Percentiles rank a stretch among this genome's conserved stretches.
Evolutionary conservation across 2,113 vertebrate species (phyloP).

Genomic region (Myiozetetes cayanensis): DNA sequence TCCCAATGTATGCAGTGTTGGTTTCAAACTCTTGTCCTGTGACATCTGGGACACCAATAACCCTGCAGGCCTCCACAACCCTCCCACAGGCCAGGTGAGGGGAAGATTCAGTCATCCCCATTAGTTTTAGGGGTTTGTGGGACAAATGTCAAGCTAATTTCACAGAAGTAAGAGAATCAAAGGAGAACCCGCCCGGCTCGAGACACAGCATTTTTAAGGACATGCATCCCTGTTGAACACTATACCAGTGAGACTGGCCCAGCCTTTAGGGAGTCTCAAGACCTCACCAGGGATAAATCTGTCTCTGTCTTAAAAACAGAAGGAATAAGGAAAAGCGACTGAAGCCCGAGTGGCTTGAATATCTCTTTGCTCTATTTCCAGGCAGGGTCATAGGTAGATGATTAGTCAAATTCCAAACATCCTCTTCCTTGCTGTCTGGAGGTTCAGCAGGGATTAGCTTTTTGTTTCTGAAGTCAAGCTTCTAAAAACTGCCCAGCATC

Average conservation of each 20-base stretch:
- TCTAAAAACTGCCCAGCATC: constrained; percentile 51
- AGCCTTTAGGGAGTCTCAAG: background rate
- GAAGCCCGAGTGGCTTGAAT: background rate
- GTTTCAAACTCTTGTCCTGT: background rate
- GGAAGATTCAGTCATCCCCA: background rate
- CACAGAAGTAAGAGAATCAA: background rate
- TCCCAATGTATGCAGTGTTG: background rate
- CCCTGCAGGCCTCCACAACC: accelerated
- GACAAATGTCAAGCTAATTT: background rate
- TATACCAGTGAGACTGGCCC: background rate
- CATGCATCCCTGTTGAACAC: accelerated
- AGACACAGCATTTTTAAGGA: background rate
- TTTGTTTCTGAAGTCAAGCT: constrained; percentile 38
- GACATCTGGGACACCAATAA: background rate
- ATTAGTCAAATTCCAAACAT: constrained; percentile 69
- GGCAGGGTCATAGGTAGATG: constrained; percentile 56
- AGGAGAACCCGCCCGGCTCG: background rate
- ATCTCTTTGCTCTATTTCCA: constrained; percentile 34
- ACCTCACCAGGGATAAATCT: background rate
- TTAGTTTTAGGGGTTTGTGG: background rate
- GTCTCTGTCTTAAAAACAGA: background rate
- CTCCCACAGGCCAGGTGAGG: background rate
- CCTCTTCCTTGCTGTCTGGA: constrained; percentile 66
- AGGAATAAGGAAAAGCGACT: background rate
- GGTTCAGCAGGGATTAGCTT: constrained; percentile 26